These are phyloP conservation scores for Hiodon alosoides DNA, from an alignment of 2,113 vertebrate species.

Conservation along the genomic window DNA sequence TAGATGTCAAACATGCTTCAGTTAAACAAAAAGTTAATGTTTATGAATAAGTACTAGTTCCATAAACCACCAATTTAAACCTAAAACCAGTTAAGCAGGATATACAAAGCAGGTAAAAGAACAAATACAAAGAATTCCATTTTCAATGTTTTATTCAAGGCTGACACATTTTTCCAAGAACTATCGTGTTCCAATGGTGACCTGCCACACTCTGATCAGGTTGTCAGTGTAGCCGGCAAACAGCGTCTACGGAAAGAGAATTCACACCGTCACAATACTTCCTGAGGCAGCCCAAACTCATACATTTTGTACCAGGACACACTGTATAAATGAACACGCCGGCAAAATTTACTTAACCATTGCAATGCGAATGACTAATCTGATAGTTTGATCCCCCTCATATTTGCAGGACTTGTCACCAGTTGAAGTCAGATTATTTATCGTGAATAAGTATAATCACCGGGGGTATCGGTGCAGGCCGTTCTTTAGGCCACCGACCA, in stretches of 20 bases:
- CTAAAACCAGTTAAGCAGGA: too few species aligned
- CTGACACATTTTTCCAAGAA: conserved; percentile 36
- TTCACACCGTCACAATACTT: too few species aligned
- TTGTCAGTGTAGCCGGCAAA: conserved; percentile 95
- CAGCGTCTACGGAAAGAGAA: conserved; percentile 68
- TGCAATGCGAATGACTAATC: not conserved
- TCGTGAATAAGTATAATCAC: conserved; percentile 67
- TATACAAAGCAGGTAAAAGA: not conserved
- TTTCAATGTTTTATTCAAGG: conserved; percentile 62
- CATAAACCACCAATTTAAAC: too few species aligned
- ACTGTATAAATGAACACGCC: not conserved
- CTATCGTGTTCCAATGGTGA: conserved; percentile 90
- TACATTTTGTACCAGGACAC: not conserved
- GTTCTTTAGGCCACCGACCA: not conserved
- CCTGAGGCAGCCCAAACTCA: too few species aligned
- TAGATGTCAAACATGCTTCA: too few species aligned
- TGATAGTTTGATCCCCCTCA: conserved; percentile 51
- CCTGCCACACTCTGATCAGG: conserved; percentile 93
- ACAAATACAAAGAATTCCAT: conserved; percentile 30
- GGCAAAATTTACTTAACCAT: not conserved
- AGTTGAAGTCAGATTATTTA: conserved; percentile 53
- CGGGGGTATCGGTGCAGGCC: conserved; percentile 25
- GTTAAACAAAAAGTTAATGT: too few species aligned
- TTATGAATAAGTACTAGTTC: too few species aligned
- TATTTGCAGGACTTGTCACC: conserved; percentile 72